Conservation (phyloP, 2,888 invertebrate genomes). For the Chalcosyrphus nemorum region DNA sequence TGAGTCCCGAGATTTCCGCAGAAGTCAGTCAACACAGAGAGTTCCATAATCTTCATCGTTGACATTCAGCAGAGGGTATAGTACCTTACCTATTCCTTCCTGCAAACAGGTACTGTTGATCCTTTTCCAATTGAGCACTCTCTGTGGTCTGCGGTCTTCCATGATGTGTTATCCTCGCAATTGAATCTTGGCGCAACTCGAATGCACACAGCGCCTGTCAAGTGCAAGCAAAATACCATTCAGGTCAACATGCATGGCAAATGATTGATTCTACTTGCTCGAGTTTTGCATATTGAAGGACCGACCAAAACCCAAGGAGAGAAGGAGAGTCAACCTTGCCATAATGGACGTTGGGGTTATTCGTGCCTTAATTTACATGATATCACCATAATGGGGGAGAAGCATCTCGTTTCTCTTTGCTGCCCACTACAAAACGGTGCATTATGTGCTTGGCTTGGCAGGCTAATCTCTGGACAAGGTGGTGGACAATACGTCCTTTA, state of each 20-base stretch:
- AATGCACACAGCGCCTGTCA: conserved; percentile 36
- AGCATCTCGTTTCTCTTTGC: conserved; percentile 55
- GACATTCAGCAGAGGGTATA: conserved; percentile 37
- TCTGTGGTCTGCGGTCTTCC: conserved; percentile 14
- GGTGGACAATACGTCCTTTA: conserved; percentile 41
- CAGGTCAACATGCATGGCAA: conserved; percentile 64
- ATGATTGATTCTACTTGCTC: conserved; percentile 67
- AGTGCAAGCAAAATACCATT: conserved; percentile 61
- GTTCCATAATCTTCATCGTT: conserved; percentile 64
- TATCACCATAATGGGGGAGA: conserved; percentile 63
- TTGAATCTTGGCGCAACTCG: conserved; percentile 53
- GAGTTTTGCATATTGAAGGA: conserved; percentile 33
- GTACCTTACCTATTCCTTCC: conserved; percentile 54
- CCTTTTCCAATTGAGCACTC: conserved; percentile 56
- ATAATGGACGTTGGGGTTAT: conserved; percentile 53
- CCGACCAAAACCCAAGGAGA: background rate
- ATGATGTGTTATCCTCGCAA: conserved; percentile 61
- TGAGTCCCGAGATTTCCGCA: conserved; percentile 65
- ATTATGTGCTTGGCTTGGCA: conserved; percentile 43
- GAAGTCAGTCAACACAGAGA: conserved; percentile 66
- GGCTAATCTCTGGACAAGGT: conserved; percentile 52
- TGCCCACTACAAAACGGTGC: conserved; percentile 61
- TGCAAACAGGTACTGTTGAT: conserved; percentile 35
- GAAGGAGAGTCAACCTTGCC: conserved; percentile 34
- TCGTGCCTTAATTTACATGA: conserved; percentile 73